These are phyloP conservation scores for Tanytarsus gracilentus DNA, from an alignment of 2,888 invertebrate genomes.

Conservation along the genomic window DNA sequence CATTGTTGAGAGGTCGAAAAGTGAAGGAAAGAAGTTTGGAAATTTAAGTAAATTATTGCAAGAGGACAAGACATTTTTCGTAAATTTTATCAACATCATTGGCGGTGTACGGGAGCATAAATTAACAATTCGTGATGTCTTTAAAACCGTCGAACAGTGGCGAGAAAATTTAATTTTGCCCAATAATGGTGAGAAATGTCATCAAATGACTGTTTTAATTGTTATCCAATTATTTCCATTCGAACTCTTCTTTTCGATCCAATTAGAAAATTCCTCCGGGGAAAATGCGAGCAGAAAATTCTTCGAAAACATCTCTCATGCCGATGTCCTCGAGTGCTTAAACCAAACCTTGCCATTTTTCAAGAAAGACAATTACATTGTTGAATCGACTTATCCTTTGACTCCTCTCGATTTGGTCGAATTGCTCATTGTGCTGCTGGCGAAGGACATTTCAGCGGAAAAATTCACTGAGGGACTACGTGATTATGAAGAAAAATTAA, in stretches of 20 bases:
- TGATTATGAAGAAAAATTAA: not conserved
- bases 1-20: not conserved
- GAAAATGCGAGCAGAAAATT: too few relatives aligned
- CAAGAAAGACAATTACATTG: not conserved
- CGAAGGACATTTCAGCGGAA: not conserved
- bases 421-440: not conserved
- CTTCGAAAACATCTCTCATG: not conserved
- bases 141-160: not conserved
- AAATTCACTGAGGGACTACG: not conserved
- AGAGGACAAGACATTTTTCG: not conserved
- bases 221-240: too few relatives aligned
- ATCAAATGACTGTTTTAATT: not conserved
- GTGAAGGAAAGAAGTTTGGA: too few relatives aligned
- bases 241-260: too few relatives aligned
- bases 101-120: not conserved
- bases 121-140: slow-evolving; percentile 6
- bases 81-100: slow-evolving; percentile 8
- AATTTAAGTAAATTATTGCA: slow-evolving; percentile 1
- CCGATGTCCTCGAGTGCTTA: not conserved
- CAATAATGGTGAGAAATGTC: too few relatives aligned
- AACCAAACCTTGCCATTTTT: not conserved
- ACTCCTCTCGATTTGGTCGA: slow-evolving; percentile 10
- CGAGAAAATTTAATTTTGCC: not conserved
- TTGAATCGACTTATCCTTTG: slow-evolving; percentile 11
- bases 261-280: too few relatives aligned